phyloP scores from a whole-genome alignment of 1,140 invertebrate genomes.

The Caenorhabditis inopinata region DNA sequence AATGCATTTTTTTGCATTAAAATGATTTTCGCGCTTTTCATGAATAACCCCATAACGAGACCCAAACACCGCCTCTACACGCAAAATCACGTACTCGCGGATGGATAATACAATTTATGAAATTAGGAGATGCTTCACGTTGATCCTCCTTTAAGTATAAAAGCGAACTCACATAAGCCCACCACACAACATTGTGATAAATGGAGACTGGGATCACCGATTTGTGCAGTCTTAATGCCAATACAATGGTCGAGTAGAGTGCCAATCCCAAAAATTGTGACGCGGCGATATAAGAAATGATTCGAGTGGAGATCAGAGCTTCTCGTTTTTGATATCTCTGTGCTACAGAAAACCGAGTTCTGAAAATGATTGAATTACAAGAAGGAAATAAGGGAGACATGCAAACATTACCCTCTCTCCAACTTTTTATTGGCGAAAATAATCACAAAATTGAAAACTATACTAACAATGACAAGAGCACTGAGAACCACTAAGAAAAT shows the following conservation, averaged over 20 bases:
- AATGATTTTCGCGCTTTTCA: no score
- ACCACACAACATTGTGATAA: slow-evolving; percentile 9
- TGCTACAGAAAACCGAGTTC: background rate
- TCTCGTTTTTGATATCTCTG: slow-evolving; percentile 8
- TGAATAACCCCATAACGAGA: no score
- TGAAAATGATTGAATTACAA: background rate
- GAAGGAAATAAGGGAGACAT: no score
- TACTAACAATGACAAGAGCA: background rate
- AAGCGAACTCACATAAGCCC: background rate
- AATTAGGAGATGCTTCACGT: no score
- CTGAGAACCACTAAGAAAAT: background rate
- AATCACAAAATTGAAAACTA: background rate
- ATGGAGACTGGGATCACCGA: background rate
- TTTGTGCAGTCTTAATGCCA: background rate
- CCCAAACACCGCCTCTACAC: no score
- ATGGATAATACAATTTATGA: no score
- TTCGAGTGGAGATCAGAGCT: background rate
- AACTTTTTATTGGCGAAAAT: slow-evolving; percentile 1
- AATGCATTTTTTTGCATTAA: no score
- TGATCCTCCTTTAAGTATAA: no score
- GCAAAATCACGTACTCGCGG: no score
- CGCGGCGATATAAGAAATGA: background rate
- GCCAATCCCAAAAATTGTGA: background rate
- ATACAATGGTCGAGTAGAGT: background rate
- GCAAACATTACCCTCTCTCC: background rate